Evolutionary conservation across 1,140 invertebrate genomes (phyloP), one percentile per base, ranked within the genome.

Genomic region (Caerostris extrusa): DNA sequence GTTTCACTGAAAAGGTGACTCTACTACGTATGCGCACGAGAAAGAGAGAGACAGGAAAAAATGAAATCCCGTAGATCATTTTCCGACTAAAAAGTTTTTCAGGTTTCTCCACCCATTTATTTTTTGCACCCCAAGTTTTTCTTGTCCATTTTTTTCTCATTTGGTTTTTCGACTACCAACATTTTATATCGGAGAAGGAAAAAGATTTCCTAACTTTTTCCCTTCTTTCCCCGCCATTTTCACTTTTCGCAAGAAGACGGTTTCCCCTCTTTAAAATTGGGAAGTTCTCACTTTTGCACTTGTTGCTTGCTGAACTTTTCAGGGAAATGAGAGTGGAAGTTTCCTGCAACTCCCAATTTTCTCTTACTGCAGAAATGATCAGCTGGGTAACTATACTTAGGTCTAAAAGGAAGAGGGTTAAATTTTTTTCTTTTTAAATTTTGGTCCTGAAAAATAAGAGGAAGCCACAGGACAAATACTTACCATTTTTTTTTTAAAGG

Each of bases 101-200:
- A 55, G 64, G 61, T n/a, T 77, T 50, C 34, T n/a, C n/a, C n/a
- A n/a, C 2, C 71, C n/a, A n/a, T n/a, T n/a, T n/a, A n/a, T 77
- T 53, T 12, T 19, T 67, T 67, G n/a, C n/a, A 67, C 61, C 5
- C 69, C 34, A 34, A 34, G 34, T 34, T 34, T 34, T 34, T 34
- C 34, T 34, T 34, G 34, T 34, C 12, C 50, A 50, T 77, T 77
- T 34, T 77, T 77, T 85, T 82, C 90, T 92, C 81, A 61, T 85
- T 93, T 87, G 61, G 82, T 57, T 83, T 92, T 92, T 19, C 34
- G 56, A 82, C 85, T 89, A 89, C 71, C 69, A 93, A 89, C 86
- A 93, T 93, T 92, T 89, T 34, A 34, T 53, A 93, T 86, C 53
- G 83, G 34, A 53, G 64, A 77, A n/a, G n/a, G n/a, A 77, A n/a